Evolutionary conservation across 2,113 vertebrate species (phyloP).

Genomic region (Planiliza haematocheilus): DNA sequence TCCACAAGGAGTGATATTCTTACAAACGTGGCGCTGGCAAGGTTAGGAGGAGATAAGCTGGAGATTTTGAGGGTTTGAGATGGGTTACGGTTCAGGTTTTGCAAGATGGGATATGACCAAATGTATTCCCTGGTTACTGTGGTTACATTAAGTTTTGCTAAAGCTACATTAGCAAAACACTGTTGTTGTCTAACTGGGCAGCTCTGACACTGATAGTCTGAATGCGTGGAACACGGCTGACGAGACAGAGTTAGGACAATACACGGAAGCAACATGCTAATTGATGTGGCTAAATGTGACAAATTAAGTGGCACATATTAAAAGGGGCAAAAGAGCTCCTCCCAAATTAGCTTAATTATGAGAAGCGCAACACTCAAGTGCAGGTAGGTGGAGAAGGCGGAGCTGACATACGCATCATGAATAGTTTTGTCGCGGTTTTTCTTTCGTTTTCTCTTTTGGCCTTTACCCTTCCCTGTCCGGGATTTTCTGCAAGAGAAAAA

Average conservation of each 20-base stretch:
- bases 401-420: constrained; percentile 94
- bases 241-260: constrained; percentile 60
- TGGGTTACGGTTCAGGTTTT: constrained; percentile 45
- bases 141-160: constrained; percentile 29
- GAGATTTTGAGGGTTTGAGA: constrained; percentile 21
- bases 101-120: constrained; percentile 11
- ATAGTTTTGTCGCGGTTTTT: constrained; percentile 94
- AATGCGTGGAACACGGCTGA: constrained; percentile 27
- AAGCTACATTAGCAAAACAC: constrained; percentile 40
- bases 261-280: constrained; percentile 68
- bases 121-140: constrained; percentile 13
- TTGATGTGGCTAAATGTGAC: constrained; percentile 17
- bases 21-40: constrained; percentile 14
- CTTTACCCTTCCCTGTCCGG: constrained; percentile 94
- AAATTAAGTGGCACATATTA: constrained; percentile 69
- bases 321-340: constrained; percentile 81
- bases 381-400: constrained; percentile 83
- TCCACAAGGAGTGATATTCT: constrained; percentile 13
- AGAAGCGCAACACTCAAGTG: constrained; percentile 83
- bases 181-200: constrained; percentile 34
- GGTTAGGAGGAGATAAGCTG: constrained; percentile 34
- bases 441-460: constrained; percentile 98
- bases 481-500: constrained; percentile 95
- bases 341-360: constrained; percentile 83
- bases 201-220: neutral